Conservation (phyloP, 2,113 vertebrate species). For the Oceanodroma tethys region DNA sequence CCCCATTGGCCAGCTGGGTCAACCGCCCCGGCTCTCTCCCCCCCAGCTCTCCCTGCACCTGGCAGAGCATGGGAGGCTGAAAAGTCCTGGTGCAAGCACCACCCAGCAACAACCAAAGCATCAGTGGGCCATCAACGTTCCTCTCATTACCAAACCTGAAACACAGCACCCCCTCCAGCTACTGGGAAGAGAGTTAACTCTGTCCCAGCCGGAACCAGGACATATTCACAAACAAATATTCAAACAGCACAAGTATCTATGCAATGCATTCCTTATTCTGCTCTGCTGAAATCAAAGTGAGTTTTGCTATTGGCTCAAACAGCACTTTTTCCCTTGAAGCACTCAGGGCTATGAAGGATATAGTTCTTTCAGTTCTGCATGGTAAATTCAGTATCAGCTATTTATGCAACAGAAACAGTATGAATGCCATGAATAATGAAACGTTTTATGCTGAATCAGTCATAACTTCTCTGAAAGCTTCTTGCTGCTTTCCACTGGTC, state of each 20-base stretch:
- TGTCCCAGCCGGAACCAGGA: no score
- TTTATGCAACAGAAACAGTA: not conserved
- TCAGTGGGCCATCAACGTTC: no score
- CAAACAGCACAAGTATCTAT: not conserved
- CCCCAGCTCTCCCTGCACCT: no score
- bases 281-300: not conserved
- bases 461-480: not conserved
- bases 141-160: no score
- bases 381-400: not conserved
- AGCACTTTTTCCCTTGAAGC: not conserved
- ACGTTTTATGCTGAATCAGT: not conserved
- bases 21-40: no score
- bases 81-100: no score
- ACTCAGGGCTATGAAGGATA: not conserved
- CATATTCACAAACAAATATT: not conserved
- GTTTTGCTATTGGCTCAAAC: not conserved
- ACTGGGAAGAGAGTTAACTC: no score
- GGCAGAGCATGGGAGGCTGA: no score
- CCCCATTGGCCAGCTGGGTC: no score
- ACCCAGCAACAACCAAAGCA: no score
- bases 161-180: no score
- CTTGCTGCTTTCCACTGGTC: not conserved
- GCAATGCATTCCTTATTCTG: not conserved
- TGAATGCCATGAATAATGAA: not conserved
- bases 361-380: not conserved